Conservation (phyloP, 2,888 invertebrate species). For the Megaustenia siamemsis region DNA sequence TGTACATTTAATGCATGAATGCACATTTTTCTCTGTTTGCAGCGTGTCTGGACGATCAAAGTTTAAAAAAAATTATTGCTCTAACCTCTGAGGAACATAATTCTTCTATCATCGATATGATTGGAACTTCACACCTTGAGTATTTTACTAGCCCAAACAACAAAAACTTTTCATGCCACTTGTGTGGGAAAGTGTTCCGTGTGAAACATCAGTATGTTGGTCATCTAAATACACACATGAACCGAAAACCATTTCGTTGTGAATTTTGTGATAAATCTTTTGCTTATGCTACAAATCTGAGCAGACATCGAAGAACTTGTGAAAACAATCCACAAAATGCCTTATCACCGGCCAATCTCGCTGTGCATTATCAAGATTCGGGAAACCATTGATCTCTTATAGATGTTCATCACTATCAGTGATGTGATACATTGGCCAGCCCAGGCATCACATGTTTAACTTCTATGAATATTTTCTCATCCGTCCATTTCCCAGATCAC, state of each 20-base stretch:
- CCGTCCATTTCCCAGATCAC: constrained; percentile 46
- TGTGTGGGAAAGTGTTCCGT: constrained; percentile 56
- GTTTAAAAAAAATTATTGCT: constrained; percentile 51
- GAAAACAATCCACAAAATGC: constrained; percentile 44
- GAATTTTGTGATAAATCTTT: constrained; percentile 50
- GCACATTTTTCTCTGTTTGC: constrained; percentile 29
- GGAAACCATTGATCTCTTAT: constrained; percentile 3
- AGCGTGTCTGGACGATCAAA: constrained; percentile 50
- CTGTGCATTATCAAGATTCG: constrained; percentile 32
- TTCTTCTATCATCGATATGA: constrained; percentile 37
- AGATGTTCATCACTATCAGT: background rate
- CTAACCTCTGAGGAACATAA: constrained; percentile 43
- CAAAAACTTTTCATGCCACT: constrained; percentile 55
- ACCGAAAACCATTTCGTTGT: constrained; percentile 47
- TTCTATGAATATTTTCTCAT: constrained; percentile 37
- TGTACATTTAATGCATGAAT: constrained; percentile 22
- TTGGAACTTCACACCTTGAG: constrained; percentile 32
- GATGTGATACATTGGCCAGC: constrained; percentile 31
- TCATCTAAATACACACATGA: constrained; percentile 57
- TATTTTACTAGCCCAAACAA: constrained; percentile 32
- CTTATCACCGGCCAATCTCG: background rate
- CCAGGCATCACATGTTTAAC: constrained; percentile 23
- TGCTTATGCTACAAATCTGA: constrained; percentile 50
- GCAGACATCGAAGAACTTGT: constrained; percentile 45
- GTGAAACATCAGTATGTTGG: constrained; percentile 60